A percentile compares a stretch with the other conserved stretches of the same genome.
These are phyloP conservation scores for Clarias magur DNA, from an alignment of 2,113 vertebrate species.

Conservation along the genomic window DNA sequence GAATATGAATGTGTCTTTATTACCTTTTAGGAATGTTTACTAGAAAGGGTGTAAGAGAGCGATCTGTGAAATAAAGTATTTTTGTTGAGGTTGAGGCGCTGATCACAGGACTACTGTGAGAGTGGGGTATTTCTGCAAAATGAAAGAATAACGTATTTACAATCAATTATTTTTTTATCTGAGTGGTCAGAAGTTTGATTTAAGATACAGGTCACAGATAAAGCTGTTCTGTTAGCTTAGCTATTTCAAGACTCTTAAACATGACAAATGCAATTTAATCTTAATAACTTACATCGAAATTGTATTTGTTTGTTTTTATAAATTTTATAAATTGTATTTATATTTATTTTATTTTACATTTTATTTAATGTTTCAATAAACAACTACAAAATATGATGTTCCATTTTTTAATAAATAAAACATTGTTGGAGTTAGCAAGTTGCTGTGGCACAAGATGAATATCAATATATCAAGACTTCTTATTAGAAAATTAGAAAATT, in stretches of 20 bases:
- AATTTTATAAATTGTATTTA: too few species aligned
- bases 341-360: too few species aligned
- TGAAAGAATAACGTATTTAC: neutral
- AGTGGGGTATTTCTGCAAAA: conserved; percentile 86
- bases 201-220: neutral
- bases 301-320: too few species aligned
- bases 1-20: neutral
- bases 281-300: neutral
- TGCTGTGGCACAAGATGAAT: neutral
- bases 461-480: neutral
- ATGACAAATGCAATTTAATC: neutral
- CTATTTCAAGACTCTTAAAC: neutral
- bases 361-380: neutral
- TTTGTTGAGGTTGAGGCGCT: conserved; percentile 85
- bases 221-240: neutral
- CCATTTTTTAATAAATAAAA: neutral
- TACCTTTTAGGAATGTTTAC: conserved; percentile 97
- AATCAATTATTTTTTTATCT: neutral
- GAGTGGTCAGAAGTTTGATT: neutral
- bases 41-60: conserved; percentile 95
- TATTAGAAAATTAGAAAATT: neutral
- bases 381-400: neutral
- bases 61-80: conserved; percentile 97
- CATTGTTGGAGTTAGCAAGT: neutral
- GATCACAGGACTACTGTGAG: conserved; percentile 86